A percentile compares a stretch with the other conserved stretches of the same genome.
These are phyloP conservation scores for Oreortyx pictus DNA, from an alignment of 2,797 vertebrate species.

Conservation along the genomic window DNA sequence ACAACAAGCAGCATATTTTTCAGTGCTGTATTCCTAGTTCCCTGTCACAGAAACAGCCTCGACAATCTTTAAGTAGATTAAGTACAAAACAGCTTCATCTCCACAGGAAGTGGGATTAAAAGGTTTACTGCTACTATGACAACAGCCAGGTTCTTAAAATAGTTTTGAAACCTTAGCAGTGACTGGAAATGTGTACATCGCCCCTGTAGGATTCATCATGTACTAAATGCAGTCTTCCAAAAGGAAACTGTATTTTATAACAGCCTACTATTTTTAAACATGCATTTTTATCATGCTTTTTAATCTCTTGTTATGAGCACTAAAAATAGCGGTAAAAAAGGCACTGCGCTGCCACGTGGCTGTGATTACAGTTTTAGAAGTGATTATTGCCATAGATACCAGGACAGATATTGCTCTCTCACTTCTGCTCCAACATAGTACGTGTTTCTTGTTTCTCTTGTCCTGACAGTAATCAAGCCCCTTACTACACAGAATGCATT, in stretches of 20 bases:
- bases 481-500: rapidly evolving
- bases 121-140: conserved; percentile 74
- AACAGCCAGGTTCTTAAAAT: conserved; percentile 76
- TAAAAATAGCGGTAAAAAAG: conserved; percentile 61
- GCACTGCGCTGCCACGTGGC: conserved; percentile 34
- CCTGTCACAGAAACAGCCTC: conserved; percentile 25
- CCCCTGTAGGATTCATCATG: conserved; percentile 24
- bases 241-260: conserved; percentile 39
- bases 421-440: background rate
- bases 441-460: background rate
- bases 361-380: conserved; percentile 47
- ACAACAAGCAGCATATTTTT: background rate
- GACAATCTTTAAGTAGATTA: conserved; percentile 66
- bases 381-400: conserved; percentile 25
- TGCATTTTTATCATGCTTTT: conserved; percentile 14
- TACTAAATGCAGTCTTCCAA: conserved; percentile 36
- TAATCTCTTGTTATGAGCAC: conserved; percentile 58
- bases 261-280: background rate
- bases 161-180: conserved; percentile 53
- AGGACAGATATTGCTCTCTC: background rate
- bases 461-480: background rate
- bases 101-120: conserved; percentile 71
- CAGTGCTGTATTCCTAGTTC: background rate
- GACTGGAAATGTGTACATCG: conserved; percentile 24
- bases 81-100: conserved; percentile 57